These are phyloP conservation scores for Actinernus sp. DNA, from an alignment of 92 coral and sea anemone genomes.

Conservation along the genomic window DNA sequence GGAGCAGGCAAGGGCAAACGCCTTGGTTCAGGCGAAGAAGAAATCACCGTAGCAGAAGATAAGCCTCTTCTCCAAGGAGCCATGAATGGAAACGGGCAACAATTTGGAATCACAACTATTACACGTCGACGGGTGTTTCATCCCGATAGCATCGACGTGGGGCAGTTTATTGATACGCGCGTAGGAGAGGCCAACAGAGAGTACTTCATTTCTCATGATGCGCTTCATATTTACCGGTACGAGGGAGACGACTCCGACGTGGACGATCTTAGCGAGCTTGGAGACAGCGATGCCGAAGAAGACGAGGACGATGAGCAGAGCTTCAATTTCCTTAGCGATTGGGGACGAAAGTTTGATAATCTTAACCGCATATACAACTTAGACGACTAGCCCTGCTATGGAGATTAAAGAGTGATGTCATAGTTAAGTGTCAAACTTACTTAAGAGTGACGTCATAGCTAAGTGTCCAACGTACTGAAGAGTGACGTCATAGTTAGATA, in stretches of 20 bases:
- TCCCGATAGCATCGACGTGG: conserved; percentile 91
- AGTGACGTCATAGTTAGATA: too few relatives aligned
- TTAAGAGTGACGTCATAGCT: too few relatives aligned
- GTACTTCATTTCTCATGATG: conserved; percentile 83
- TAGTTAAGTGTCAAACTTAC: too few relatives aligned
- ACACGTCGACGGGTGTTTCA: conserved; percentile 62
- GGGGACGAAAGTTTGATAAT: conserved; percentile 95
- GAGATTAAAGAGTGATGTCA: too few relatives aligned
- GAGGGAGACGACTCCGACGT: conserved; percentile 97
- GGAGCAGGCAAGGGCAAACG: background rate
- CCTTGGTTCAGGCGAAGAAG: conserved; percentile 59
- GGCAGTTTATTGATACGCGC: conserved; percentile 90
- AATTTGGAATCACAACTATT: conserved; percentile 74
- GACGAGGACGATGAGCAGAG: conserved; percentile 92
- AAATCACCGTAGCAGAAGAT: conserved; percentile 70
- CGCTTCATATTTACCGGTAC: conserved; percentile 86
- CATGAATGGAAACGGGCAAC: conserved; percentile 58
- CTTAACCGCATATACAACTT: conserved; percentile 90
- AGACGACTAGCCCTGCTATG: too few relatives aligned
- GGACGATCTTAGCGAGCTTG: conserved; percentile 95
- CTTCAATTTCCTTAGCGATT: conserved; percentile 88
- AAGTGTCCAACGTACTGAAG: too few relatives aligned
- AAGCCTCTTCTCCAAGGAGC: conserved; percentile 80
- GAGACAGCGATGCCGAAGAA: conserved; percentile 89
- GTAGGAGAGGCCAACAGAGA: conserved; percentile 95